Conservation (phyloP, 64 coral and sea anemone species). For the Stichodactyla mertensii region DNA sequence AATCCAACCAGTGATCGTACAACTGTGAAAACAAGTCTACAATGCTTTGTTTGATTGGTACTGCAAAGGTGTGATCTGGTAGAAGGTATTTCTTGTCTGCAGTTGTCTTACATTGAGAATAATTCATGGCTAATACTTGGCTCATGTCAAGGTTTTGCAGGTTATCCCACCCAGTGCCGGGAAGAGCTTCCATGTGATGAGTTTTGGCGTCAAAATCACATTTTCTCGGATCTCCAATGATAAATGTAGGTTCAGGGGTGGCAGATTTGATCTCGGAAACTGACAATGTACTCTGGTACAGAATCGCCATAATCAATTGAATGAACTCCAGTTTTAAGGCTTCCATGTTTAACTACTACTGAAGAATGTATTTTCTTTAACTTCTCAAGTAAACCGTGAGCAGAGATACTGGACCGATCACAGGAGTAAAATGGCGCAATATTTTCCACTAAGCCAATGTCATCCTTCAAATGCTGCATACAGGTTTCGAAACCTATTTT, state of each 20-base stretch:
- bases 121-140: slow-evolving; percentile 46
- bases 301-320: background rate
- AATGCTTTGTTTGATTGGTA: slow-evolving; percentile 60
- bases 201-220: background rate
- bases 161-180: slow-evolving; percentile 72
- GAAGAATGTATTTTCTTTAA: too few relatives aligned
- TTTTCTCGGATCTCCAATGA: slow-evolving; percentile 29
- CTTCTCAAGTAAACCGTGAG: too few relatives aligned
- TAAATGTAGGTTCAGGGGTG: background rate
- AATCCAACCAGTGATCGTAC: slow-evolving; percentile 50
- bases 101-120: slow-evolving; percentile 64
- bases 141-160: slow-evolving; percentile 62
- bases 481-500: background rate
- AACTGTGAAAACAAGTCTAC: slow-evolving; percentile 69
- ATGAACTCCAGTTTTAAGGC: background rate
- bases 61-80: slow-evolving; percentile 51
- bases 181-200: slow-evolving; percentile 33
- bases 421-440: background rate
- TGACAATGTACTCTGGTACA: background rate
- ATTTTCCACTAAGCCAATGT: background rate
- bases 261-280: background rate
- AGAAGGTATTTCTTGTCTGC: slow-evolving; percentile 63
- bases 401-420: too few relatives aligned
- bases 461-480: background rate
- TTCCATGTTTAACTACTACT: background rate